Conservation (phyloP, 2,113 vertebrate species). For the Lamprologus sp. region DNA sequence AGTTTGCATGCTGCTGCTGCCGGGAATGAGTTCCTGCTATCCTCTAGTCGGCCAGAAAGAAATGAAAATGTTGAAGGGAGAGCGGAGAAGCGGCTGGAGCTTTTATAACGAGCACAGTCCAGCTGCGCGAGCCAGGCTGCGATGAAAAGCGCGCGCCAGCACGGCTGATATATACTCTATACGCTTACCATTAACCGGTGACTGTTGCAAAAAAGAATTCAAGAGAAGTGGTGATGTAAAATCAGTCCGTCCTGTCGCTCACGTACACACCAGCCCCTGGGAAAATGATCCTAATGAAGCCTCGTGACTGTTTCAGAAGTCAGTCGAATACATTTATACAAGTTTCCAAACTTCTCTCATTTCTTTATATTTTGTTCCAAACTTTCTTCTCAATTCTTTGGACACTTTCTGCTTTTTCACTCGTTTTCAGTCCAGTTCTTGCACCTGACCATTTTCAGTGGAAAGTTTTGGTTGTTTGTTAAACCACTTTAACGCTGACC, state of each 20-base stretch:
- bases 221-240: background rate
- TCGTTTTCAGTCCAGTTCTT: background rate
- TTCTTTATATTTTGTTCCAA: rapidly evolving
- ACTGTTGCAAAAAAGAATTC: rapidly evolving
- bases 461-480: background rate
- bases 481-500: background rate
- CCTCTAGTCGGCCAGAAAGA: background rate
- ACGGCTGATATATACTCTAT: rapidly evolving
- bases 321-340: background rate
- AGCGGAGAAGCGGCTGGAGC: background rate
- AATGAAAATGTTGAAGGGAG: background rate
- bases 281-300: background rate
- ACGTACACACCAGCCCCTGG: background rate
- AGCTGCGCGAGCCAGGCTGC: background rate
- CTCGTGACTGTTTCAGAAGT: background rate
- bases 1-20: constrained; percentile 31
- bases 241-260: background rate
- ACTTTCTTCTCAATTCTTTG: rapidly evolving
- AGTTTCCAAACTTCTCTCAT: background rate
- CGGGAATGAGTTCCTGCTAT: background rate
- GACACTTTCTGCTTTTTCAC: background rate
- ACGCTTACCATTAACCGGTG: background rate
- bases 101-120: background rate
- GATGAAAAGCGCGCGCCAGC: background rate
- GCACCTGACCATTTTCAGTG: background rate